A percentile compares a stretch with the other conserved stretches of the same genome.
Conservation (phyloP, 2,888 invertebrate species). For the Oscheius sp. region DNA sequence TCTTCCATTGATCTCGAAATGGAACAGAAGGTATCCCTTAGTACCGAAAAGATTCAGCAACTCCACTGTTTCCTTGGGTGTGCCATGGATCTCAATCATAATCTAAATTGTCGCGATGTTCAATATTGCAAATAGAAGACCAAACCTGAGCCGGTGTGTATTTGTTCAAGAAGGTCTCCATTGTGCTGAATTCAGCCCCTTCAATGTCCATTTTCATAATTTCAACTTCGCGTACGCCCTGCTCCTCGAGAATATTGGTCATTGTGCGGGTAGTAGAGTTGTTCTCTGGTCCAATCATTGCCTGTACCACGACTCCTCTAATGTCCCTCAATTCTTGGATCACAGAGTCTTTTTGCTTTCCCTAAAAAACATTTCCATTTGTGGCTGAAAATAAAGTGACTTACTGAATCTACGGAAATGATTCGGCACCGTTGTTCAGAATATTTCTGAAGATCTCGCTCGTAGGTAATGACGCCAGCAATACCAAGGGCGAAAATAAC, state of each 20-base stretch:
- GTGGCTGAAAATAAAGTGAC: neutral
- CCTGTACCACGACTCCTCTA: neutral
- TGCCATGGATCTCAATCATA: slow-evolving; percentile 26
- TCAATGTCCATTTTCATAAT: slow-evolving; percentile 47
- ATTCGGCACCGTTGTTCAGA: neutral
- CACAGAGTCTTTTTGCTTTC: neutral
- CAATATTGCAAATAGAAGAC: no score
- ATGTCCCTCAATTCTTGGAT: slow-evolving; percentile 4
- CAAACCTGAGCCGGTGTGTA: slow-evolving; percentile 36
- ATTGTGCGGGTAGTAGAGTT: neutral
- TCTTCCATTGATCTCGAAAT: slow-evolving; percentile 25
- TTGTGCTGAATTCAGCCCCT: slow-evolving; percentile 39
- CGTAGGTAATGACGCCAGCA: neutral
- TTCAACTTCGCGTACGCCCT: slow-evolving; percentile 22
- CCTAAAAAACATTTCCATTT: neutral
- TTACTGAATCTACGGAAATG: slow-evolving; percentile 15
- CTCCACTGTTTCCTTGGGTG: neutral
- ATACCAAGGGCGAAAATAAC: slow-evolving; percentile 13
- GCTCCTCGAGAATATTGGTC: neutral
- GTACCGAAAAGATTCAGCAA: neutral
- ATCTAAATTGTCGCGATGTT: no score
- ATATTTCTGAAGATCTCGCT: neutral
- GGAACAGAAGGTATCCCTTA: slow-evolving; percentile 17
- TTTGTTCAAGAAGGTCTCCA: slow-evolving; percentile 38
- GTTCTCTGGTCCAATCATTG: neutral